Evolutionary conservation across 92 coral and sea anemone genomes (phyloP).

Genomic region (Bergia puertoricense): DNA sequence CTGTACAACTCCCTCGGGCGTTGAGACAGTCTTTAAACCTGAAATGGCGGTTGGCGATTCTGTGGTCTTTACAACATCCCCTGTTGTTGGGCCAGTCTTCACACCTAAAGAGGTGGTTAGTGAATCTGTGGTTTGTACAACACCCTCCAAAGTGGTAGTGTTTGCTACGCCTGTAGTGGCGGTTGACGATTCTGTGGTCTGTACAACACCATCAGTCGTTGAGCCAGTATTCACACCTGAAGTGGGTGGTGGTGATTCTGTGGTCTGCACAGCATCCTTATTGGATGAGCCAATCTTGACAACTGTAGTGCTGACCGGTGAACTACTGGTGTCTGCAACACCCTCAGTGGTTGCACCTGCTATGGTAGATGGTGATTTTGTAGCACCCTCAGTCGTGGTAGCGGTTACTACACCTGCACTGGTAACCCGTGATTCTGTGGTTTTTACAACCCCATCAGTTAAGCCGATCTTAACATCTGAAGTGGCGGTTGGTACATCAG

Average conservation of each 20-base stretch:
- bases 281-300: not conserved
- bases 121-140: not conserved
- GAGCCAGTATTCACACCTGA: not conserved
- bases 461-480: no score
- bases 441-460: no score
- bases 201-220: not conserved
- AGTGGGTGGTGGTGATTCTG: not conserved
- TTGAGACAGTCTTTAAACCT: no score
- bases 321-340: not conserved
- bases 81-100: not conserved
- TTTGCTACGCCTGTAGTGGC: not conserved
- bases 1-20: not conserved
- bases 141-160: not conserved
- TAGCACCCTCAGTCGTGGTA: not conserved
- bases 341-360: not conserved
- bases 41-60: no score
- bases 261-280: not conserved
- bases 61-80: not conserved
- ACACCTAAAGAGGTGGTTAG: not conserved
- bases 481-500: no score
- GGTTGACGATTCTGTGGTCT: not conserved
- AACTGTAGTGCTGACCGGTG: not conserved
- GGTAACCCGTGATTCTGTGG: not conserved
- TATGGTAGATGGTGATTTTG: not conserved
- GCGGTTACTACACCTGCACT: not conserved